Conservation (phyloP, 2,888 invertebrate species). For the Acrobasis suavella region DNA sequence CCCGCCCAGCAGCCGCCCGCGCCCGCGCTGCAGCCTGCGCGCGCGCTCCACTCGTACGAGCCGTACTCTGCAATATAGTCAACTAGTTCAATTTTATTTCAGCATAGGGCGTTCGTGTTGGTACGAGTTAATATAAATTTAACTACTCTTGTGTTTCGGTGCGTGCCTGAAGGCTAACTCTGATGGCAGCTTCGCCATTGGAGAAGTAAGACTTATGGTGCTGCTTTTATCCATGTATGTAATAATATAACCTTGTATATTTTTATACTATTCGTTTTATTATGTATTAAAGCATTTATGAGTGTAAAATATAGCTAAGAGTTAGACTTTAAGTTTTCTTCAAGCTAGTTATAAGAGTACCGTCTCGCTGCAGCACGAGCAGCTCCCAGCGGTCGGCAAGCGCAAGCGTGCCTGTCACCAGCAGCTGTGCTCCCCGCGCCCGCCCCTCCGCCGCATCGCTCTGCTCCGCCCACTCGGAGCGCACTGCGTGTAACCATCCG, state of each 20-base stretch:
- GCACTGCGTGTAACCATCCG: constrained; percentile 44
- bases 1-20: constrained; percentile 53
- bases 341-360: constrained; percentile 27
- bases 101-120: no score
- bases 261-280: no score
- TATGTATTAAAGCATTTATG: no score
- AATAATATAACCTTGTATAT: no score
- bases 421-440: constrained; percentile 39
- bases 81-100: no score
- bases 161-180: no score
- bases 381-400: constrained; percentile 58
- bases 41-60: constrained; percentile 40
- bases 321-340: not conserved
- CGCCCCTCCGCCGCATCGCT: not conserved
- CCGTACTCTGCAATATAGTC: constrained; percentile 36
- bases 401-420: constrained; percentile 54
- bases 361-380: constrained; percentile 45
- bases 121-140: no score
- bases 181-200: no score
- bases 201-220: no score
- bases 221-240: no score
- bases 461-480: constrained; percentile 34
- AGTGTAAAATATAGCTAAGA: no score
- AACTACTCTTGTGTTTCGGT: no score
- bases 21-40: constrained; percentile 52